Conservation (phyloP, 2,888 invertebrate genomes). For the Hydrotaea cyrtoneurina region DNA sequence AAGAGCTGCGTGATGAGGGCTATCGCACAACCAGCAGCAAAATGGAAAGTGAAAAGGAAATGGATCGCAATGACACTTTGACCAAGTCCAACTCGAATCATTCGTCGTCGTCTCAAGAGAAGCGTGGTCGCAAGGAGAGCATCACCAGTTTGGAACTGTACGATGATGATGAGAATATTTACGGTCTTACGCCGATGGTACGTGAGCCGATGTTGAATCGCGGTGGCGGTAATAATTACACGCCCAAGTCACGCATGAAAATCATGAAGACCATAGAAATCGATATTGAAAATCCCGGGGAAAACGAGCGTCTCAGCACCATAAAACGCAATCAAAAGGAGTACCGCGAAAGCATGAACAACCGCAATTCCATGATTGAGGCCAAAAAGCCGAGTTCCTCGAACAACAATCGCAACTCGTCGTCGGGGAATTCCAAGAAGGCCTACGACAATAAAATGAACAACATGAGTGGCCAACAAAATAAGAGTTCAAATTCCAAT, state of each 20-base stretch:
- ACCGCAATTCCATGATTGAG: conserved; percentile 45
- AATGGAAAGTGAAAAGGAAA: conserved; percentile 61
- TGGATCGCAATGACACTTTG: conserved; percentile 71
- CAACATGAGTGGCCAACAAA: conserved; percentile 14
- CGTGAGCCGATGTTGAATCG: conserved; percentile 60
- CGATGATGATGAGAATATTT: conserved; percentile 78
- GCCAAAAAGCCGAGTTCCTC: conserved; percentile 46
- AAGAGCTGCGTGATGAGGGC: conserved; percentile 73
- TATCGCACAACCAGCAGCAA: conserved; percentile 66
- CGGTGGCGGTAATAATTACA: conserved; percentile 71
- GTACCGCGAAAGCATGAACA: conserved; percentile 64
- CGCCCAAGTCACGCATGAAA: conserved; percentile 79
- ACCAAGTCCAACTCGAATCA: conserved; percentile 75
- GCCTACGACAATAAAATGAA: conserved; percentile 47
- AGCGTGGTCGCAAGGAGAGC: conserved; percentile 76
- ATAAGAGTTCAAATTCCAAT: conserved; percentile 42
- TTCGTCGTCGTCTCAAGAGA: conserved; percentile 72
- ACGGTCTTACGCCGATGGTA: conserved; percentile 74
- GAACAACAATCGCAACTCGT: conserved; percentile 24
- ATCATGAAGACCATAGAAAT: conserved; percentile 80
- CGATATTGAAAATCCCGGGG: conserved; percentile 78
- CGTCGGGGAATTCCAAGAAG: conserved; percentile 53
- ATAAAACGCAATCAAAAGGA: conserved; percentile 74
- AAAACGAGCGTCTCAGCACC: conserved; percentile 75
- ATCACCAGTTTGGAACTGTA: conserved; percentile 77